Conservation (phyloP, 2,113 vertebrate genomes). For the Sapayoa aenigma region DNA sequence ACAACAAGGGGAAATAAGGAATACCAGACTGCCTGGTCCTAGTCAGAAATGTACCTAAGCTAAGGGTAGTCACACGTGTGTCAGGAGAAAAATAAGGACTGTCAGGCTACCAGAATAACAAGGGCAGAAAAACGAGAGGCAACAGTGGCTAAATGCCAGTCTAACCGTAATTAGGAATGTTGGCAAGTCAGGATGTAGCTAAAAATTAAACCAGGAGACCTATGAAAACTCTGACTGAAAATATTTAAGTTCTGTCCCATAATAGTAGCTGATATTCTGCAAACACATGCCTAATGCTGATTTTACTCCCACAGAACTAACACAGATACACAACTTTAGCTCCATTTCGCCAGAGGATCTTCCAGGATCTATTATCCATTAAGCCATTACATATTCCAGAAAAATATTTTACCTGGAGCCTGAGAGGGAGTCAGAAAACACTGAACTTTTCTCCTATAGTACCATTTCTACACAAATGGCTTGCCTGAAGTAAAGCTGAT, state of each 20-base stretch:
- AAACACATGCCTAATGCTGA: not conserved
- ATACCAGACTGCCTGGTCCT: not conserved
- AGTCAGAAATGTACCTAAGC: not conserved
- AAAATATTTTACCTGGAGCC: not conserved
- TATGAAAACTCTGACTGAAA: not conserved
- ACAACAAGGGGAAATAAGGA: not conserved
- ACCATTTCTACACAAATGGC: not conserved
- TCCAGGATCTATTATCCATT: not conserved
- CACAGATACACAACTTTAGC: not conserved
- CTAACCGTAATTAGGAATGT: not conserved
- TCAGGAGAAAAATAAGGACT: not conserved
- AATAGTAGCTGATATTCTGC: not conserved
- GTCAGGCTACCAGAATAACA: not conserved
- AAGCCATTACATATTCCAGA: not conserved
- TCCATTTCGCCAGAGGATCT: not conserved
- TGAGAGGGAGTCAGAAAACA: not conserved
- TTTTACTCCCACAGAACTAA: not conserved
- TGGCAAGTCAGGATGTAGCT: not conserved
- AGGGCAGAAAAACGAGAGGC: not conserved
- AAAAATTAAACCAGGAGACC: not conserved
- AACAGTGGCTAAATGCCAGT: not conserved
- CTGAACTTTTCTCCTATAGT: not conserved
- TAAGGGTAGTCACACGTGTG: rapidly evolving
- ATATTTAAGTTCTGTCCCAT: not conserved
- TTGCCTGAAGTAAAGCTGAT: not conserved